phyloP scores from a whole-genome alignment of 2,113 vertebrate species.

The Siniperca knerii region DNA sequence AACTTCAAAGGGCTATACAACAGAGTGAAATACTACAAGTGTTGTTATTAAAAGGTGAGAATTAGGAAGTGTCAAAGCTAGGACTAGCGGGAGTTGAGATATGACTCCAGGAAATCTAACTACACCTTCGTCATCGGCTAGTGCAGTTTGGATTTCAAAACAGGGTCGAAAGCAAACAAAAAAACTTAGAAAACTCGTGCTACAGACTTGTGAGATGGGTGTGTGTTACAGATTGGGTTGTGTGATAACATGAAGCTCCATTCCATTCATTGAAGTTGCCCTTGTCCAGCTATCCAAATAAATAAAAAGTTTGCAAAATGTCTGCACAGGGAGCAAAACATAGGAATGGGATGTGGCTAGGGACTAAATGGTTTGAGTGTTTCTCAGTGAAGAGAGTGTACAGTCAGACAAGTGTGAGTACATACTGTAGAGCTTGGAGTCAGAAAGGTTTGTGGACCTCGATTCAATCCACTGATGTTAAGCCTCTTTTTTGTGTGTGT shows the following conservation, averaged over 20 bases:
- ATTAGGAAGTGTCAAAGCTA: slow-evolving; percentile 45
- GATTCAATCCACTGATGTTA: slow-evolving; percentile 24
- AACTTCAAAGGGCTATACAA: slow-evolving; percentile 52
- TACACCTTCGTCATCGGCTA: slow-evolving; percentile 8
- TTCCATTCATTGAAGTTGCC: slow-evolving; percentile 29
- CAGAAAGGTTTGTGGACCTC: slow-evolving; percentile 59
- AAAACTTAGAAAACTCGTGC: background rate
- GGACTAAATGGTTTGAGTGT: slow-evolving; percentile 5
- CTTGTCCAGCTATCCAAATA: background rate
- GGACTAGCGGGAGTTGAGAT: slow-evolving; percentile 42
- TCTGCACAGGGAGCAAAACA: slow-evolving; percentile 7
- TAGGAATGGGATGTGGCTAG: slow-evolving; percentile 35
- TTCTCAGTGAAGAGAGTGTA: slow-evolving; percentile 42
- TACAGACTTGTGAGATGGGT: slow-evolving; percentile 27
- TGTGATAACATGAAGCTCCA: slow-evolving; percentile 22
- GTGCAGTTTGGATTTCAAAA: slow-evolving; percentile 23
- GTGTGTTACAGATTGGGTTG: slow-evolving; percentile 24
- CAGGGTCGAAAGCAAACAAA: slow-evolving; percentile 4
- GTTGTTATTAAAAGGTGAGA: slow-evolving; percentile 55
- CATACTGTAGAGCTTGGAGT: slow-evolving; percentile 62
- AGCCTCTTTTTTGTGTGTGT: background rate
- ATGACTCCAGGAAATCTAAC: slow-evolving; percentile 41
- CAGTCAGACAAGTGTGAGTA: slow-evolving; percentile 29
- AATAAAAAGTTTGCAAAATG: background rate
- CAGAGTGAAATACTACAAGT: slow-evolving; percentile 49